Percentiles rank a stretch among this genome's conserved stretches.
These are phyloP conservation scores for Eutrigla gurnardus DNA, from an alignment of 2,797 vertebrate genomes.

Conservation along the genomic window DNA sequence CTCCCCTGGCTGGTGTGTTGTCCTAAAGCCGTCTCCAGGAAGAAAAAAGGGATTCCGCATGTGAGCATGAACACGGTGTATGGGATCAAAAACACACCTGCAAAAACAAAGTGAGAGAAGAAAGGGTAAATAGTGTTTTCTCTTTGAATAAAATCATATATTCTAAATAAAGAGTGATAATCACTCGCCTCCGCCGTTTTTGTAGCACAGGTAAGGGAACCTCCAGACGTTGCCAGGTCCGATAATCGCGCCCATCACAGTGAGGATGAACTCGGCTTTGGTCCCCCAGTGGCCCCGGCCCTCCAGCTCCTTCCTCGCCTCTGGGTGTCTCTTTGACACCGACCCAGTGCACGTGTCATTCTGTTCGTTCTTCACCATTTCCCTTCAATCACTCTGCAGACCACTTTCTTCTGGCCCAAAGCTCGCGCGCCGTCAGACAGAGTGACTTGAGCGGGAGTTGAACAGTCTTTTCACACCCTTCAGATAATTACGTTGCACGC, in stretches of 20 bases:
- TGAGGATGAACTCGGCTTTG: conserved; percentile 76
- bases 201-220: conserved; percentile 93
- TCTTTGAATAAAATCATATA: too few species aligned
- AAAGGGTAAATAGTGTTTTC: too few species aligned
- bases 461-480: too few species aligned
- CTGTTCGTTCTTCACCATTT: conserved; percentile 13
- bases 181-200: conserved; percentile 90
- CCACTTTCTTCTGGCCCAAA: not conserved
- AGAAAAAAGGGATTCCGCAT: conserved; percentile 83
- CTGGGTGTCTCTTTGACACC: not conserved
- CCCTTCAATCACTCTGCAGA: not conserved
- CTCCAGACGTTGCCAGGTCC: conserved; percentile 91
- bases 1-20: conserved; percentile 84
- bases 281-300: conserved; percentile 61
- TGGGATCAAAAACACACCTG: conserved; percentile 84
- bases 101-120: not conserved
- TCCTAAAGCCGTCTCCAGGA: conserved; percentile 81
- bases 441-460: too few species aligned
- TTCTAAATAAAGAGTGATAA: not conserved
- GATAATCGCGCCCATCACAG: conserved; percentile 76
- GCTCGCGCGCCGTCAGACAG: too few species aligned
- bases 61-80: conserved; percentile 81
- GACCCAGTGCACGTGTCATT: not conserved
- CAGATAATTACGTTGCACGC: too few species aligned
- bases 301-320: not conserved